Base-by-base conservation (phyloP, 1,140 invertebrate species). In the Ooceraea biroi region DNA sequence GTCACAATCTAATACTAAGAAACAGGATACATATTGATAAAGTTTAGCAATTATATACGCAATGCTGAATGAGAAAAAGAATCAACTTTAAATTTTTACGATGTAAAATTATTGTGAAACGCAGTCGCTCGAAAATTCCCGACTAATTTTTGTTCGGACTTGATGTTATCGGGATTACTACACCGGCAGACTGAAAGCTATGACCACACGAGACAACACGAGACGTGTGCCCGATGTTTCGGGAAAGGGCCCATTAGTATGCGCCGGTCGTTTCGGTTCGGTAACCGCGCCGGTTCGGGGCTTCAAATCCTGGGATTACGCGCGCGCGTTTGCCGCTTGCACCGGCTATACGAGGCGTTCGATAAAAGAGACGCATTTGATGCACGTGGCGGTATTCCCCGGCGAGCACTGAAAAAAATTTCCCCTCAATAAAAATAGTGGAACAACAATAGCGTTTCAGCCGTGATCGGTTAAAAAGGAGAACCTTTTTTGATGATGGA, bases 301-400 rank as follows among this genome's bases (percentile, higher is more conserved):
- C 74, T 80, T 84, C 74, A 58, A 80, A 84, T 84, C 68, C 77
- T 19, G 22, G 58, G 83, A 82, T 85, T 72, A 72, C 27, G 58
- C 57, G 76, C 77, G 52, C 55, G n/a, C 36, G 55, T 80, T 80
- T 48, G 46, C 65, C n/a, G 74, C 72, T 48, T 61, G 46, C 57
- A 10, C 27, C 12, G 30, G n/a, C 44, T 60, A 44, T 78, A 77
- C 65, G 52, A 57, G 36, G n/a, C 76, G 36, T 80, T 69, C 76
- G 63, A 78, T 78, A 69, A 78, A 78, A 57, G 22, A 78, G 50
- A 27, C 55, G 83, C 41, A 55, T 78, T 66, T 44, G 41, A 25
- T 80, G 19, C 82, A 66, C 68, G 60, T 77, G 71, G 46, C 82
- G 48, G 19, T 63, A 82, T 60, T 63, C 55, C 69, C 48, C 27